phyloP scores from a whole-genome alignment of 2,113 vertebrate species.

The Pedionomus torquatus region DNA sequence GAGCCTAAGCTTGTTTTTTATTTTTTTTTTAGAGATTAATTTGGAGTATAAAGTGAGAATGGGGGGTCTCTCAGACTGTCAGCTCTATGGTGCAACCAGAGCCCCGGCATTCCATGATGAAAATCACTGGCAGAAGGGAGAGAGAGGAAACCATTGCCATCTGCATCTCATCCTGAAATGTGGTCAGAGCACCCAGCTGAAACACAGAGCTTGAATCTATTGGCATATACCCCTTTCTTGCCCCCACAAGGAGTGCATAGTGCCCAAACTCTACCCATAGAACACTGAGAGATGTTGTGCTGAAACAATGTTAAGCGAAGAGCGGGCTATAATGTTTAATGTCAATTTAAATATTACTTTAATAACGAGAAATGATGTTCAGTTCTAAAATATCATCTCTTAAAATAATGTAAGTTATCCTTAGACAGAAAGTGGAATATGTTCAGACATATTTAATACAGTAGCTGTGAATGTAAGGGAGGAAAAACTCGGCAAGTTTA shows the following conservation, averaged over 20 bases:
- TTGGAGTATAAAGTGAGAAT: not conserved
- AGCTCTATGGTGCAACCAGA: not conserved
- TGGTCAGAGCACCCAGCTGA: not conserved
- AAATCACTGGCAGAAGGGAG: not conserved
- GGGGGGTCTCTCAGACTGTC: not conserved
- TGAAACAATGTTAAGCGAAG: not conserved
- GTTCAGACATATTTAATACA: not conserved
- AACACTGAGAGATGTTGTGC: not conserved
- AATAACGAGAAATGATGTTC: not conserved
- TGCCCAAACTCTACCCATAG: not conserved
- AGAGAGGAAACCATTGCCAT: not conserved
- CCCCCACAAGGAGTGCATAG: fast-evolving
- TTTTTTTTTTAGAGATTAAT: not conserved
- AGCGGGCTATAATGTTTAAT: not conserved
- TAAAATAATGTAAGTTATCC: not conserved
- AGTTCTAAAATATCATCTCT: not conserved
- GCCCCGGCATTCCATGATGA: not conserved
- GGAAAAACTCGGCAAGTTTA: not conserved
- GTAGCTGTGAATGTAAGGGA: not conserved
- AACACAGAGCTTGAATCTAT: not conserved
- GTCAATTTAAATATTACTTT: not conserved
- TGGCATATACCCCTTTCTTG: not conserved
- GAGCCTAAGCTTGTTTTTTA: not conserved
- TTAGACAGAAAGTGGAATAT: not conserved
- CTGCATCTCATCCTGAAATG: not conserved